These are phyloP conservation scores for Silurus asotus DNA, from an alignment of 2,113 vertebrate genomes.

Conservation along the genomic window DNA sequence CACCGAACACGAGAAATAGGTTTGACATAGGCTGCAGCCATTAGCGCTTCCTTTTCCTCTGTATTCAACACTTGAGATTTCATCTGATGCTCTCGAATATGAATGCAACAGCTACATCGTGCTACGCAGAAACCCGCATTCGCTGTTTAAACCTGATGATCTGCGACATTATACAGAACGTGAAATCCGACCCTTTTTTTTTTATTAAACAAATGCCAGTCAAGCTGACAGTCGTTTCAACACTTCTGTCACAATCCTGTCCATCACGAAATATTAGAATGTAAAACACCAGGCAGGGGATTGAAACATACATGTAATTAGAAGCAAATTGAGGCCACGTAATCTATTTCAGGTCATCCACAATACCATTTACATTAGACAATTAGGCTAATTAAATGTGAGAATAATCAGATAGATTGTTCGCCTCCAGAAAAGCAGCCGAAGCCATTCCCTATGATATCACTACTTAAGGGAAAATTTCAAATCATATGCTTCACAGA, in stretches of 20 bases:
- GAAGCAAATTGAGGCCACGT: constrained; percentile 72
- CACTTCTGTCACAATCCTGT: constrained; percentile 26
- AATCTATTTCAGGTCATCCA: constrained; percentile 73
- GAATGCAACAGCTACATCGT: neutral
- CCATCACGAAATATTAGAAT: constrained; percentile 16
- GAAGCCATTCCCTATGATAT: constrained; percentile 51
- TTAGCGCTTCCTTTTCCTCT: constrained; percentile 60
- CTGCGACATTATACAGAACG: constrained; percentile 40
- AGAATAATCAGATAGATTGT: constrained; percentile 65
- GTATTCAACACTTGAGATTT: constrained; percentile 54
- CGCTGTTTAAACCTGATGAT: constrained; percentile 29
- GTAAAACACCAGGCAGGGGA: neutral
- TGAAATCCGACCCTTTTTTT: constrained; percentile 23
- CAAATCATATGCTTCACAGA: constrained; percentile 58
- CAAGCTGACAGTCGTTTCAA: constrained; percentile 45
- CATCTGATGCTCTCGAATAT: constrained; percentile 63
- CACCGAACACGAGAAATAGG: constrained; percentile 12
- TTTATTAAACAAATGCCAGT: constrained; percentile 50
- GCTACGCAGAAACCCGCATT: neutral
- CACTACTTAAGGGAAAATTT: constrained; percentile 57
- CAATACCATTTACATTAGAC: constrained; percentile 72
- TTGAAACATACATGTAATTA: constrained; percentile 66
- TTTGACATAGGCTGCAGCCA: constrained; percentile 62
- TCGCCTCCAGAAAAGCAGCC: constrained; percentile 44
- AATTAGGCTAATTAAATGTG: constrained; percentile 75